phyloP scores from a whole-genome alignment of 2,888 invertebrate species.

The Nomada fucata region DNA sequence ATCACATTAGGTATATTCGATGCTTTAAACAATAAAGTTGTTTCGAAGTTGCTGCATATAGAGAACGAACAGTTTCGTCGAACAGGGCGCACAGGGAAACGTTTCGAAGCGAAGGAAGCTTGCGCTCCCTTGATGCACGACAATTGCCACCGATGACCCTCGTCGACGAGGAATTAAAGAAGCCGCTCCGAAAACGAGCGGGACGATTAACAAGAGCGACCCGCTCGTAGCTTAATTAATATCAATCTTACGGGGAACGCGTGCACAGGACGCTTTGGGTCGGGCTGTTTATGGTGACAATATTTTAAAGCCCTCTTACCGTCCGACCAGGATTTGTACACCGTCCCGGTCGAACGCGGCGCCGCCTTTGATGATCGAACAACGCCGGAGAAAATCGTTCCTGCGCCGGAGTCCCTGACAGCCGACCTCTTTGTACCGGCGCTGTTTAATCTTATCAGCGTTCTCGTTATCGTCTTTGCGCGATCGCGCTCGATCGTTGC shows the following conservation, averaged over 20 bases:
- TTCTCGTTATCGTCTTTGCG: constrained; percentile 58
- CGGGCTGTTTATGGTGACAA: constrained; percentile 34
- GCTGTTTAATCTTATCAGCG: constrained; percentile 54
- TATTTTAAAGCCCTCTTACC: constrained; percentile 37
- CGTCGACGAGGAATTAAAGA: constrained; percentile 18
- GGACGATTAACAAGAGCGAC: constrained; percentile 14
- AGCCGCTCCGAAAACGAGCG: constrained; percentile 21
- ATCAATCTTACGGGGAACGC: constrained; percentile 48
- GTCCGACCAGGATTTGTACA: constrained; percentile 17
- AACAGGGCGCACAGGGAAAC: too few relatives aligned
- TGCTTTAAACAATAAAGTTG: too few relatives aligned
- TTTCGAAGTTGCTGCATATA: too few relatives aligned
- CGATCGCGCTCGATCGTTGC: constrained; percentile 37
- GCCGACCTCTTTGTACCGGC: constrained; percentile 37
- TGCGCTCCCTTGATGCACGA: too few relatives aligned
- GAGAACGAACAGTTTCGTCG: too few relatives aligned
- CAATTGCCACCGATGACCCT: background rate
- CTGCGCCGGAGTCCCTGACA: constrained; percentile 14
- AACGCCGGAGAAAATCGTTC: constrained; percentile 33
- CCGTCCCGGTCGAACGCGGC: background rate
- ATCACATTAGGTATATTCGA: too few relatives aligned
- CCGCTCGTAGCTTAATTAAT: constrained; percentile 45
- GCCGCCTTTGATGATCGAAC: constrained; percentile 51
- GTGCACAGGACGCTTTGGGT: constrained; percentile 7
- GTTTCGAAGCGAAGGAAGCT: too few relatives aligned